Evolutionary conservation across 2,888 invertebrate species (phyloP).

Genomic region (Melangyna quadrimaculata): DNA sequence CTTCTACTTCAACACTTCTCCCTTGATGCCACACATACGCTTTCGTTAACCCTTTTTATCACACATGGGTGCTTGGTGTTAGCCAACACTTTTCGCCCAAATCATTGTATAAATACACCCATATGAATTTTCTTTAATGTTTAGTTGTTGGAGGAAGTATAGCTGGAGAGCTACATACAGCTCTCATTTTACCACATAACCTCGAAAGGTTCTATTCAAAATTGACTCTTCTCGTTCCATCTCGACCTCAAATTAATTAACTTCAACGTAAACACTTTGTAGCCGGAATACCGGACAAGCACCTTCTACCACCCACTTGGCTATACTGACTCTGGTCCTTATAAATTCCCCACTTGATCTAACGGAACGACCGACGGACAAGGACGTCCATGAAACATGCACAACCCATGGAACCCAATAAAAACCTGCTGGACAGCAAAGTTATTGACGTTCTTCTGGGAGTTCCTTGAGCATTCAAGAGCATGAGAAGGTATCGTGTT

Average conservation of each 20-base stretch:
- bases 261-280: constrained; percentile 54
- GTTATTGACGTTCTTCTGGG: constrained; percentile 38
- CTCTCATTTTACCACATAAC: neutral
- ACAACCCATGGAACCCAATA: neutral
- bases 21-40: neutral
- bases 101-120: neutral
- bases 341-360: constrained; percentile 1
- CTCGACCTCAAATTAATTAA: constrained; percentile 49
- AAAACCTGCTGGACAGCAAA: constrained; percentile 12
- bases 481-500: constrained; percentile 39
- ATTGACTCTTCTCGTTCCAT: neutral
- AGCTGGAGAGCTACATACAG: neutral
- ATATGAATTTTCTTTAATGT: neutral
- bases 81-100: constrained; percentile 1
- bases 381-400: constrained; percentile 7
- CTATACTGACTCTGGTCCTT: neutral
- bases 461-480: constrained; percentile 36
- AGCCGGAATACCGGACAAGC: constrained; percentile 37
- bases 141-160: neutral
- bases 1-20: neutral
- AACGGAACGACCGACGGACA: neutral
- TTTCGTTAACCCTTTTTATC: constrained; percentile 24
- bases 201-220: constrained; percentile 17
- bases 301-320: neutral
- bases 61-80: constrained; percentile 21